A percentile compares a stretch with the other conserved stretches of the same genome.
Evolutionary conservation across 2,797 vertebrate species (phyloP).

Genomic region (Mallotus villosus): DNA sequence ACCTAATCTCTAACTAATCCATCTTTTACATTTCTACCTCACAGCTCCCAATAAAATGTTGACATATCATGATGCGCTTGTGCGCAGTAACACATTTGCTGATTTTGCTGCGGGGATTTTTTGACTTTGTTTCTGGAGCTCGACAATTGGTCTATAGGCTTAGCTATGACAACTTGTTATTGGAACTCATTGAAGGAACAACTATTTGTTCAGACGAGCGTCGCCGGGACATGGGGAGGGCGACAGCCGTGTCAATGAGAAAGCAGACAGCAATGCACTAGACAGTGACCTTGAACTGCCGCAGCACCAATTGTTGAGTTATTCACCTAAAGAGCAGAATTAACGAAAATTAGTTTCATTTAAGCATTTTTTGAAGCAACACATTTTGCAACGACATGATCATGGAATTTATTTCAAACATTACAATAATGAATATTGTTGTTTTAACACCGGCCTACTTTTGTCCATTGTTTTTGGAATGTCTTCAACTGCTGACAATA

Average conservation of each 20-base stretch:
- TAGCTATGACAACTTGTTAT: conserved; percentile 11
- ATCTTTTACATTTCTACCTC: too few species aligned
- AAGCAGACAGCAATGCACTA: conserved; percentile 63
- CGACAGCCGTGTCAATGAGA: conserved; percentile 63
- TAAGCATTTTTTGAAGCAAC: too few species aligned
- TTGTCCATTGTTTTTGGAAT: neutral
- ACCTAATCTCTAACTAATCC: too few species aligned
- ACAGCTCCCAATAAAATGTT: too few species aligned
- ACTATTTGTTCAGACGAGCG: conserved; percentile 39
- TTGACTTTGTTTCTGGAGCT: neutral
- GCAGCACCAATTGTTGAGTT: conserved; percentile 28
- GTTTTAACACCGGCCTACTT: neutral
- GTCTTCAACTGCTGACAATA: neutral
- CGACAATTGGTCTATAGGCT: neutral
- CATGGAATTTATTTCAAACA: too few species aligned
- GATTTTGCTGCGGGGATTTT: neutral
- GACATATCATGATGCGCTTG: too few species aligned
- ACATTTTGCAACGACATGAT: neutral
- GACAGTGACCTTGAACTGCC: conserved; percentile 85
- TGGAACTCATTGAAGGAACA: conserved; percentile 23
- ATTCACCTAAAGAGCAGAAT: conserved; percentile 17
- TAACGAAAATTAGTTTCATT: neutral
- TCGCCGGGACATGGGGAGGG: conserved; percentile 28
- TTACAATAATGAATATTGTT: neutral
- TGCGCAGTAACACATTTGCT: neutral